Evolutionary conservation across 2,113 vertebrate species (phyloP), one percentile per base, ranked within the genome.

Genomic region (Cynocephalus volans): DNA sequence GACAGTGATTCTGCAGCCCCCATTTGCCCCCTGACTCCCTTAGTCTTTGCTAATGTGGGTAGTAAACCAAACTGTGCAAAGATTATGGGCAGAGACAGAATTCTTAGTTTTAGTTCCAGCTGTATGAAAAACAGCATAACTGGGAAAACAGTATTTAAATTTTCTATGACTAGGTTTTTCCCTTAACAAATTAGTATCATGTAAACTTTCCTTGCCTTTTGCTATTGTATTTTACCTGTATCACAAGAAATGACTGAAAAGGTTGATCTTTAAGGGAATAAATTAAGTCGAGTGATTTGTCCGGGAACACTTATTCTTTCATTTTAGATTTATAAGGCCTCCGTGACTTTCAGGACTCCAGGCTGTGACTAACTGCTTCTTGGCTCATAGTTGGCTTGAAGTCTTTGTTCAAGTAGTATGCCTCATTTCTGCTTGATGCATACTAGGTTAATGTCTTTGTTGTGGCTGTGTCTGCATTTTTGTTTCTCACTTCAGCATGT

Each of bases 231-330:
- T 58, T 97, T 90, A 88, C 5, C 56, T 26, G 8, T 82, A 24
- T 88, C 56, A 83, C 26, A 82, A 85, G 58, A 77, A 94, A 67
- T 67, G 45, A 33, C 52, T 88, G 26, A 82, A 81, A 85, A 65
- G 69, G 67, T 89, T 91, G 52, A 88, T 95, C 0, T 45, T 52
- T 28, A 79, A 48, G 81, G 26, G 33, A 88, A 91, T 70, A 58
- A 81, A 62, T 75, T 88, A 70, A 33, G 18, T 36, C n/a, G 77
- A 94, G 1, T 77, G 81, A 88, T 92, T 85, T 85, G 9, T 72
- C 70, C 3, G 7, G 7, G 33, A 72, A 77, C 11, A 50, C 31
- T 45, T 88, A 10, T 60, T 41, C 36, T 92, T 87, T 93, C 54
- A 52, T 21, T 60, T 91, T 93, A 62, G 60, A 85, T 73, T 88